Evolutionary conservation across 2,888 invertebrate species (phyloP), one percentile per base, ranked within the genome.

Genomic region (Azorinus chamasolen): DNA sequence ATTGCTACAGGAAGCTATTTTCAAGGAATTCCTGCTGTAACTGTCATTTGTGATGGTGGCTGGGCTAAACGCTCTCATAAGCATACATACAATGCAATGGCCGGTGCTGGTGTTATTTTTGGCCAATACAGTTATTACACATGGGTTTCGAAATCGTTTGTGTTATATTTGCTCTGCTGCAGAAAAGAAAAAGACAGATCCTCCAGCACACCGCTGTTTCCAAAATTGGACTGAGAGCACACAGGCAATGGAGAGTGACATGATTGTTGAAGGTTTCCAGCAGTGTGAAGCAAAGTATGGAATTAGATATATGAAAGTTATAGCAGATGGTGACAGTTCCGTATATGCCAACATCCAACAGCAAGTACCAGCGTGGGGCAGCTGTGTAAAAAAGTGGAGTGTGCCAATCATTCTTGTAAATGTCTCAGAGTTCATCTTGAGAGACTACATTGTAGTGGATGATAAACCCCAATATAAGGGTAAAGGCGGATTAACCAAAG

Each of bases 221-320:
- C 66, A 65, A 58, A 83, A 79, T 54, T 80, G 83, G 79, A 32
- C 57, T 18, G 53, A 55, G 4, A 46, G 41, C 8, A 66, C 68
- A 24, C 82, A 80, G 46, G 37, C 72, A 6, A 82, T 72, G 75
- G 74, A 77, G 53, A 14, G 46, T 2, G 73, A 80, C 62, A 69
- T 78, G n/a, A 80, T 76, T 55, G 10, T 75, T 0, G 59, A 70
- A 12, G 84, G 74, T 1, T 83, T 83, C 63, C 18, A 18, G 22
- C 39, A 79, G 18, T 72, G 79, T 18, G 81, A 83, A 39, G 41
- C 16, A 2, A 63, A 24, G 16, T 55, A 59, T 59, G 72, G 72
- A 6, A 16, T 65, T 1, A 22, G 58, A 10, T 71, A 71, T 37
- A 62, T 51, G 50, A 41, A 57, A 16, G 22, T 63, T 37, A 32